Evolutionary conservation across 92 coral and sea anemone species (phyloP).

Genomic region (Bergia sp.): DNA sequence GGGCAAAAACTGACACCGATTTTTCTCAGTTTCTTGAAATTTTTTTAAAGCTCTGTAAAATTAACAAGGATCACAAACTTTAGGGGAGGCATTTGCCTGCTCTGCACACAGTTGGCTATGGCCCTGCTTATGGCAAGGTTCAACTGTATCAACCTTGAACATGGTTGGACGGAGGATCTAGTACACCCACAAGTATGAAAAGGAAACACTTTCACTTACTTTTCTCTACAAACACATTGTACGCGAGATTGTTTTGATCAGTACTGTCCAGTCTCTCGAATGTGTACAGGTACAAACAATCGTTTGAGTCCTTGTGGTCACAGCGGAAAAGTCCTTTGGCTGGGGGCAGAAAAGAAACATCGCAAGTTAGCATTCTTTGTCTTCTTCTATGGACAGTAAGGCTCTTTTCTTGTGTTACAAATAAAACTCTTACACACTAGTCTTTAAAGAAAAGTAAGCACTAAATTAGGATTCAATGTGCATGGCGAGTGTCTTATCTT

Average conservation of each 20-base stretch:
- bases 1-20: too few species aligned
- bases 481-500: background rate
- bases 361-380: background rate
- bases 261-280: constrained; percentile 63
- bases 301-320: constrained; percentile 61
- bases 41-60: too few species aligned
- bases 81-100: too few species aligned
- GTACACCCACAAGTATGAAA: background rate
- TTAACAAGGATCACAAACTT: too few species aligned
- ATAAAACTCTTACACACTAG: too few species aligned
- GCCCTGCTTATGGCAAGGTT: too few species aligned
- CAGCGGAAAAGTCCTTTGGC: constrained; percentile 83
- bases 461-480: background rate
- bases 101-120: too few species aligned
- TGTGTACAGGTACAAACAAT: constrained; percentile 74
- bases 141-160: too few species aligned
- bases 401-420: too few species aligned
- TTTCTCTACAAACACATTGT: constrained; percentile 40
- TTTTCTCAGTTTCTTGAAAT: too few species aligned
- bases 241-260: constrained; percentile 2
- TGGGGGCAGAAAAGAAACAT: constrained; percentile 1
- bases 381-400: background rate
- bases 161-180: background rate
- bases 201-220: background rate
- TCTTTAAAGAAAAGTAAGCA: too few species aligned